Percentiles rank a stretch among this genome's conserved stretches.
These are phyloP conservation scores for Ifrita kowaldi DNA, from an alignment of 2,113 vertebrate genomes.

Conservation along the genomic window DNA sequence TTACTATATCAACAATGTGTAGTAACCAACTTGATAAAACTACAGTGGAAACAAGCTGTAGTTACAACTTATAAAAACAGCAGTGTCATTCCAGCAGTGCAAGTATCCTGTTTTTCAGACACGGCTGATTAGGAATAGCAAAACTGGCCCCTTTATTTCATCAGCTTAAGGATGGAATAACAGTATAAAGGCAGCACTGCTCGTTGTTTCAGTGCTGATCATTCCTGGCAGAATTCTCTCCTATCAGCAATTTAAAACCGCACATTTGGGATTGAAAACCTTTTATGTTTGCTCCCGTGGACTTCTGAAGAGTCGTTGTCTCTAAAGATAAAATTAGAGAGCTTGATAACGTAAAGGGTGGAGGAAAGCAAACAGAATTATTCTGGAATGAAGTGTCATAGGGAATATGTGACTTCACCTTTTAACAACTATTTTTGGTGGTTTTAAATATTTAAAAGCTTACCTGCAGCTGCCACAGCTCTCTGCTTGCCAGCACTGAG, in stretches of 20 bases:
- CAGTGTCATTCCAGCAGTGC: constrained; percentile 3
- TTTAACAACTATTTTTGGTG: constrained; percentile 6
- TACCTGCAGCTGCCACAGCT: constrained; percentile 15
- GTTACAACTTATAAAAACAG: background rate
- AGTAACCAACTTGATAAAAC: background rate
- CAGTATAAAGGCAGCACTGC: background rate
- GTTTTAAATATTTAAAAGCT: constrained; percentile 14
- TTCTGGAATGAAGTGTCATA: background rate
- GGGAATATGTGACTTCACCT: constrained; percentile 3
- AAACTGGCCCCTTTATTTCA: background rate
- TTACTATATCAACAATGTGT: background rate
- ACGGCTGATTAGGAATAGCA: background rate
- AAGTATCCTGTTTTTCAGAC: constrained; percentile 46
- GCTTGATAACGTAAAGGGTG: background rate
- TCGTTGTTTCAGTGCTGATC: background rate
- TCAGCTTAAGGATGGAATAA: background rate
- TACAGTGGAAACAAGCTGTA: background rate
- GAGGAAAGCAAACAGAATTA: constrained; percentile 12
- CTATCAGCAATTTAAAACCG: background rate
- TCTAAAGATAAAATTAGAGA: constrained; percentile 39
- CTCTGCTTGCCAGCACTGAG: background rate
- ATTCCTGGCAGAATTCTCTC: background rate
- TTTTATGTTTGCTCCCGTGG: background rate
- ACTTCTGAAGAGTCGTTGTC: background rate
- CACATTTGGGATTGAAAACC: background rate